phyloP scores from a whole-genome alignment of 2,113 vertebrate species.

The Brachypteracias leptosomus region DNA sequence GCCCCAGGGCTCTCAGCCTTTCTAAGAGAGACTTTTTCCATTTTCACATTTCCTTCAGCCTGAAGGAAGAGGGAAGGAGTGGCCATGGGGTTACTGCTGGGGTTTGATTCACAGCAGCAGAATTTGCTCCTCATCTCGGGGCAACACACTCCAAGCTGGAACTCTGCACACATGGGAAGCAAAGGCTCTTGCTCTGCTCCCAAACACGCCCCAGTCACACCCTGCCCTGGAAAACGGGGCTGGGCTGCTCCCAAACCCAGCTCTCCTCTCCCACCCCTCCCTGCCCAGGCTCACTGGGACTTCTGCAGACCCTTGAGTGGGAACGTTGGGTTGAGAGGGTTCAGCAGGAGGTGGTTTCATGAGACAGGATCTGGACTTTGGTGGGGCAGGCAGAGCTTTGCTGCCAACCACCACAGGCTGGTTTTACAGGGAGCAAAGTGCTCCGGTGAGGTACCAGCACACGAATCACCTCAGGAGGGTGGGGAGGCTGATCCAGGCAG shows the following conservation, averaged over 20 bases:
- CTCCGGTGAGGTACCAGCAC: background rate
- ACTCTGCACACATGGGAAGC: rapidly evolving
- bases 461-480: rapidly evolving
- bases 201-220: rapidly evolving
- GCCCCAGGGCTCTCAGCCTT: background rate
- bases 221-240: background rate
- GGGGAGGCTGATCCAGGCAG: background rate
- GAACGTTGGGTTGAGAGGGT: background rate
- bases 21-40: background rate
- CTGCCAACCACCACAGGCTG: background rate
- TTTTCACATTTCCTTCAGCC: background rate
- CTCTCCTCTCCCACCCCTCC: background rate
- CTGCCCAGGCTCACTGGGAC: background rate
- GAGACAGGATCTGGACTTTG: background rate
- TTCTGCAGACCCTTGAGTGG: background rate
- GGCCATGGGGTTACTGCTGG: background rate
- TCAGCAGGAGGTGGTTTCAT: background rate
- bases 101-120: background rate
- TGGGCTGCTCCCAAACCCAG: background rate
- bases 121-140: background rate
- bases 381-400: background rate
- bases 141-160: background rate
- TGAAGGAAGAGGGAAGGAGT: background rate
- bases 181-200: background rate
- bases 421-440: background rate